These are phyloP conservation scores for Acrobasis repandana DNA, from an alignment of 2,888 invertebrate species.

Conservation along the genomic window DNA sequence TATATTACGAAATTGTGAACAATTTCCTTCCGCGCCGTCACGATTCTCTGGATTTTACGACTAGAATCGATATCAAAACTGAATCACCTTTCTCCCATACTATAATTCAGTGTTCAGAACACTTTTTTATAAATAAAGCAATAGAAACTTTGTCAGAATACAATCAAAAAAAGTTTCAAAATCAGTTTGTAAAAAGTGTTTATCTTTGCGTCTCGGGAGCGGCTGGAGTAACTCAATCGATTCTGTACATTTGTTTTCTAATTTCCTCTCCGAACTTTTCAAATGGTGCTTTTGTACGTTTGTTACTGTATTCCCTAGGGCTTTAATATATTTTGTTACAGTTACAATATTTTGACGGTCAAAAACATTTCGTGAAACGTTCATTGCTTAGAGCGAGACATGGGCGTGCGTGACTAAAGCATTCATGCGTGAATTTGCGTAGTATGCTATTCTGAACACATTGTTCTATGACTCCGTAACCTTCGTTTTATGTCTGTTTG, in stretches of 20 bases:
- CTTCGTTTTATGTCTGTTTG: neutral
- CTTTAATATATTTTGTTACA: neutral
- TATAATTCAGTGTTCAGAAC: neutral
- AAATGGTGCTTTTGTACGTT: constrained; percentile 4
- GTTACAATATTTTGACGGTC: neutral
- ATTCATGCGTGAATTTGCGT: neutral
- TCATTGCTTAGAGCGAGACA: neutral
- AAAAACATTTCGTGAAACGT: neutral
- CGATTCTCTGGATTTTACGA: constrained; percentile 38
- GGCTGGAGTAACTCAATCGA: constrained; percentile 6
- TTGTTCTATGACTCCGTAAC: neutral
- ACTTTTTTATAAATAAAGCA: constrained; percentile 1
- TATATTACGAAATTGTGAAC: constrained; percentile 45
- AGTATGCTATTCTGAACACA: neutral
- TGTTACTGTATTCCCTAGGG: neutral
- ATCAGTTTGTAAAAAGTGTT: constrained; percentile 14
- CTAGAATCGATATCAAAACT: constrained; percentile 33
- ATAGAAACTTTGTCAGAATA: neutral
- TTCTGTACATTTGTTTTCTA: constrained; percentile 16
- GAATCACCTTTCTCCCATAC: constrained; percentile 23
- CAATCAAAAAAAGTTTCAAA: constrained; percentile 13
- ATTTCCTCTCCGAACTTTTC: constrained; percentile 12
- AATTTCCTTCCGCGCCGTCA: constrained; percentile 40
- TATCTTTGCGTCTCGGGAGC: constrained; percentile 8
- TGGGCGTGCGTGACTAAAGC: constrained; percentile 1